phyloP scores from a whole-genome alignment of 2,888 invertebrate genomes.

The Metellina segmentata region DNA sequence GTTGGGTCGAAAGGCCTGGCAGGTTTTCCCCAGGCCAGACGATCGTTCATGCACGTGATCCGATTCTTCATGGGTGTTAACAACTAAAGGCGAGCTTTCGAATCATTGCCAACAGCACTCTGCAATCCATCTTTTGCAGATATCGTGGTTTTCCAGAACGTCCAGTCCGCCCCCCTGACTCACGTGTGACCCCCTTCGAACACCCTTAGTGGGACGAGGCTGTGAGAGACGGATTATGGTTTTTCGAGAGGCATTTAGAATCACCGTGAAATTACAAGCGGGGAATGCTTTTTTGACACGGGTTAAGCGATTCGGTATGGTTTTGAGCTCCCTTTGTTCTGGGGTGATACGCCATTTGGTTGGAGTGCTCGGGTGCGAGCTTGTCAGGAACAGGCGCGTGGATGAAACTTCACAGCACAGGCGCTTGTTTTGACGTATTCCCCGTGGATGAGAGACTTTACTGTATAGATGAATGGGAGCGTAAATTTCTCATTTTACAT shows the following conservation, averaged over 20 bases:
- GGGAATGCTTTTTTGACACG: conserved; percentile 54
- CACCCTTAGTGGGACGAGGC: background rate
- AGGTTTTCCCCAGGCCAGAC: conserved; percentile 35
- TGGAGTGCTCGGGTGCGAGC: conserved; percentile 34
- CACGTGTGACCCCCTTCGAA: conserved; percentile 26
- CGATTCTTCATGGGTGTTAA: conserved; percentile 76
- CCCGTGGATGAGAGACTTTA: background rate
- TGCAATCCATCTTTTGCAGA: conserved; percentile 73
- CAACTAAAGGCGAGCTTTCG: conserved; percentile 68
- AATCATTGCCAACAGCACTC: conserved; percentile 75
- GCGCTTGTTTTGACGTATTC: background rate
- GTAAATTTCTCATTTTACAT: too few relatives aligned
- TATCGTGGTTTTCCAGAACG: conserved; percentile 48
- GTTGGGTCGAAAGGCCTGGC: background rate
- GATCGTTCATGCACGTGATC: conserved; percentile 73
- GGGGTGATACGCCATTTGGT: conserved; percentile 38
- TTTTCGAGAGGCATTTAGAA: conserved; percentile 49
- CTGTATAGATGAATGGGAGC: background rate
- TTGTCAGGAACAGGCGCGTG: conserved; percentile 23
- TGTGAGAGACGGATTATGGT: conserved; percentile 37
- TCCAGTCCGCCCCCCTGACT: conserved; percentile 48
- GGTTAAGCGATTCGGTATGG: conserved; percentile 67
- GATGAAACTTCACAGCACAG: background rate
- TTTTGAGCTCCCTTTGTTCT: conserved; percentile 42
- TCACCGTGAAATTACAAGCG: conserved; percentile 62